Base-by-base conservation (phyloP, 2,888 invertebrate genomes). In the Hirtodrosophila cameraria region DNA sequence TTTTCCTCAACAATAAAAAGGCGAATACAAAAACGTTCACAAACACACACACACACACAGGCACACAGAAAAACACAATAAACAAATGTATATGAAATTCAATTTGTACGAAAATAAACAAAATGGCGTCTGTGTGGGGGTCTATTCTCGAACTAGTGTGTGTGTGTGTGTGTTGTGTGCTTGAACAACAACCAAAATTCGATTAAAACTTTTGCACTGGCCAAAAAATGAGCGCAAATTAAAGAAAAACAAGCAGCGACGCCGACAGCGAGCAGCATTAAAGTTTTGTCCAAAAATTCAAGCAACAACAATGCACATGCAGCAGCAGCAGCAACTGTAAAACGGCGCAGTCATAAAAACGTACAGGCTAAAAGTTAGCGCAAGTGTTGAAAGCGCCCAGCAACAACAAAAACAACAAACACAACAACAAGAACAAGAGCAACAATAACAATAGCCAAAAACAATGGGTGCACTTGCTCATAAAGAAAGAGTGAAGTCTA, bases 121-220 rank as follows among this genome's bases (percentile, higher is more conserved):
- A 82, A 84, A 84, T 86, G 86, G 86, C 81, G 80, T 16, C 62
- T 30, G 27, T 62, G 57, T 39, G 65, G 41, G 60, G 28, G 55
- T 23, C 43, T 42, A 11, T 20, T 8, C 20, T 45, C 9, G 20
- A 31, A 45, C 30, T 33, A 18, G 28, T 39, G 43, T 43, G 35
- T 27, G 35, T 59, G 12, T 27, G 38, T 43, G 45, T 48, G 35
- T 57, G 6, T 16, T 54, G 42, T 61, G 46, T 36, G 27, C 16
- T 42, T 48, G 16, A 74, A 69, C 59, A 68, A 57, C 39, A 66
- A 58, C 66, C 70, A 73, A 72, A 84, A 81, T 86, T 82, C 82
- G 86, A 82, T 86, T 82, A 86, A 86, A 82, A 82, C 64, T 82
- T 86, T 83, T 84, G 45, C 74, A 46, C 46, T 75, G 66, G 38